Percentiles rank a stretch among this genome's conserved stretches.
Conservation (phyloP, 2,113 vertebrate genomes). For the Phalacrocorax carbo region DNA sequence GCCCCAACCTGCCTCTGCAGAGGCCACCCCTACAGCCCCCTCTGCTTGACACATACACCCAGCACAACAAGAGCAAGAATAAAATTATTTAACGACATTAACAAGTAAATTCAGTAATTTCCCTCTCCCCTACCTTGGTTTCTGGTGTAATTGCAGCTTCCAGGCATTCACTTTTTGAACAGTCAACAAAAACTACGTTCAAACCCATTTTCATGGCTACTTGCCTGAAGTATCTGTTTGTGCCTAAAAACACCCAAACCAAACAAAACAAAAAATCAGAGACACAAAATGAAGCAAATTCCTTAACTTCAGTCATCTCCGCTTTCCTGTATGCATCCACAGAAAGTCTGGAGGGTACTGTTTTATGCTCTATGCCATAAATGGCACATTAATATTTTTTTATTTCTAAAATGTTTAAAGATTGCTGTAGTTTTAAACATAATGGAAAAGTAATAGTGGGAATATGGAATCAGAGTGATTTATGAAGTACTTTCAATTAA, state of each 20-base stretch:
- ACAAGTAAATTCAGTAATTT: not conserved
- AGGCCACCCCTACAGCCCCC: not conserved
- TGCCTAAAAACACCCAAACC: conserved; percentile 66
- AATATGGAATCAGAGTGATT: not conserved
- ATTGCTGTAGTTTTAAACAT: not conserved
- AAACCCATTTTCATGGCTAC: conserved; percentile 78
- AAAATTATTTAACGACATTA: not conserved
- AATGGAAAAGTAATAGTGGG: not conserved
- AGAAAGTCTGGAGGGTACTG: not conserved
- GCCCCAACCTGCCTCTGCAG: not conserved
- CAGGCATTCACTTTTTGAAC: conserved; percentile 75
- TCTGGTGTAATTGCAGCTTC: conserved; percentile 85
- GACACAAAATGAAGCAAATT: not conserved
- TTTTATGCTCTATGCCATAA: not conserved
- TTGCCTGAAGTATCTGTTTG: conserved; percentile 86
- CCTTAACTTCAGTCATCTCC: not conserved
- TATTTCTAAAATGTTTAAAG: not conserved
- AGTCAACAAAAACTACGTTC: conserved; percentile 84
- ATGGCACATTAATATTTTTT: not conserved
- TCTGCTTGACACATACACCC: not conserved
- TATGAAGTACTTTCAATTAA: not conserved
- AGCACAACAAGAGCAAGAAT: not conserved
- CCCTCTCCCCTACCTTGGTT: conserved; percentile 82
- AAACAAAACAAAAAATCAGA: not conserved
- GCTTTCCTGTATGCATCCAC: fast-evolving